Base-by-base conservation (phyloP, 2,113 vertebrate species). In the Gymnobelideus leadbeateri region DNA sequence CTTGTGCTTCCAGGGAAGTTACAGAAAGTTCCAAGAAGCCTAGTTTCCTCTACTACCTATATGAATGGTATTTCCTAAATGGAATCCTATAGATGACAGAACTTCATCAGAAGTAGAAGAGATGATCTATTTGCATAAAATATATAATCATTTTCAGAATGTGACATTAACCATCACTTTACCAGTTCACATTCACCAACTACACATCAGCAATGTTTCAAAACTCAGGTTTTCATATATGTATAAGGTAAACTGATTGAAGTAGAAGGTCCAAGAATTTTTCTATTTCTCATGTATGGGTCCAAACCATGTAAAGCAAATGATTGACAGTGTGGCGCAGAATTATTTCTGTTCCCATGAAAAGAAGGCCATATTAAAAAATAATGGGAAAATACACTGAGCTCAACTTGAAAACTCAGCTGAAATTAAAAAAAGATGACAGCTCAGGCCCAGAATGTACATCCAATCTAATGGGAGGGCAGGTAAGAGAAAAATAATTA, bases 381-480 rank as follows among this genome's bases (percentile, higher is more conserved):
- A 96, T 97, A 97, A 98, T 96, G 93, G 94, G 68, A 97, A 98
- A 97, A 97, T 96, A 97, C 95, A 96, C 94, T 96, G 93, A 96
- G 96, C 51, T 97, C 94, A 84, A 95, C 55, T 50, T 53, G 89
- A 96, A 97, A 97, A 97, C 91, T 91, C 89, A 91, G 89, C 94
- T 97, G 91, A 96, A 98, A 96, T 97, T 28, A 24, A 26, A 26
- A 95, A 97, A 96, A 98, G 94, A 96, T 94, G 97, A 97, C 96
- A 95, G 96, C 90, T 96, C 37, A 93, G 93, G 90, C 77, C 96
- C 95, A 89, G 97, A 96, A 97, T 90, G 93, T 84, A 97, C 95
- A 95, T 96, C 95, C 92, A 89, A 68, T 95, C 92, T 97, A 98
- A 95, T 23, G 52, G 94, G 89, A 96, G 93, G 93, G 89, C 92